These are phyloP conservation scores for Coturnix japonica DNA, from an alignment of 2,113 vertebrate genomes.

Conservation along the genomic window DNA sequence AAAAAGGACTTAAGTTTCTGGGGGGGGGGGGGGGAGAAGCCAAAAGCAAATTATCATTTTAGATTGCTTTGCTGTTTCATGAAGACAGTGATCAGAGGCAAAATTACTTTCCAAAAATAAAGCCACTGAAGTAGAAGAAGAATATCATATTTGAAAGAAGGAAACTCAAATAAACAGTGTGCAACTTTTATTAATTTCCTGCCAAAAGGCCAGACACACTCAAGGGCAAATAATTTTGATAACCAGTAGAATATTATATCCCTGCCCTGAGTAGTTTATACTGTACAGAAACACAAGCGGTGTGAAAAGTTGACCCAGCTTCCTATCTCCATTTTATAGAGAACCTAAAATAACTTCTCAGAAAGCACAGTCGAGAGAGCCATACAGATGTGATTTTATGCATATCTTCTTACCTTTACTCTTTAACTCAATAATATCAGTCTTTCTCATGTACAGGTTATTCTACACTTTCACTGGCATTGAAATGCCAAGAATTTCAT, in stretches of 20 bases:
- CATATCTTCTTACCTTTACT: neutral
- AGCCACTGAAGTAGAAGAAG: neutral
- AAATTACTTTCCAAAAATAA: neutral
- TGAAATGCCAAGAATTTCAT: neutral
- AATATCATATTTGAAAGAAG: neutral
- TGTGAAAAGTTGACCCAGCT: neutral
- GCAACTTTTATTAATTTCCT: neutral
- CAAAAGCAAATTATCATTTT: neutral
- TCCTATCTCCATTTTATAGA: neutral
- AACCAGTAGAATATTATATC: neutral
- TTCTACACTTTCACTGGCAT: neutral
- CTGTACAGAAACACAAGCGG: neutral
- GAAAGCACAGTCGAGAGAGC: neutral
- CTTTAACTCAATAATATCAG: neutral
- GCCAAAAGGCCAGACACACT: neutral
- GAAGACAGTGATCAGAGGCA: neutral
- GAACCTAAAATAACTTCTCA: neutral
- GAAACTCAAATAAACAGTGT: neutral
- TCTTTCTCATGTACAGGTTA: neutral
- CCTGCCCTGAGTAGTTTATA: neutral
- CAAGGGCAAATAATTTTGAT: neutral
- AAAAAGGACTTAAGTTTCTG: neutral
- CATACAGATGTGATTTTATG: neutral
- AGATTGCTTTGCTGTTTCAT: neutral
- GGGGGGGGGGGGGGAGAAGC: too few relatives aligned